Evolutionary conservation across 2,888 invertebrate species (phyloP), one percentile per base, ranked within the genome.

Genomic region (Troides oblongomaculatus): DNA sequence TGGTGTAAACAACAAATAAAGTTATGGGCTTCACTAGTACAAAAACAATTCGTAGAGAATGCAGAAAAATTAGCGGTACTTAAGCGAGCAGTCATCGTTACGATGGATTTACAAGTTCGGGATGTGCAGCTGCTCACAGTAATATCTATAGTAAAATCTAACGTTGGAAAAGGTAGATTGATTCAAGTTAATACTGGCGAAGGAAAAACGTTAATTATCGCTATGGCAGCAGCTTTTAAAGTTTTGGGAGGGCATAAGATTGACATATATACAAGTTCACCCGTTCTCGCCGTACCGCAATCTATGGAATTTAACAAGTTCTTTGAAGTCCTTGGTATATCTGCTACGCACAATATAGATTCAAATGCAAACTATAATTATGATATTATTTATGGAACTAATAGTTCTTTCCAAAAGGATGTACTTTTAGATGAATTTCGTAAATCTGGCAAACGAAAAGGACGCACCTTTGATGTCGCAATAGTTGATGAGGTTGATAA

Each of bases 401-500:
- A 66, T 39, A 62, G 23, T 60, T 70, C 70, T 14, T 73, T 72
- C 66, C 68, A 72, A 69, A 63, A 69, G 43, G 73, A 72, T 62
- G 72, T 71, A 57, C 69, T 73, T 18, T 36, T 8, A 6, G 69
- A 71, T 25, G 73, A 73, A 61, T 73, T 66, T 56, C 63, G 68
- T 43, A 72, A 72, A 62, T 58, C 68, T 2, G 62, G 65, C 23
- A n/a, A 65, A 62, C 46, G 73, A 50, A 66, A 69, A 50, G 50
- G 46, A 6, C 70, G 73, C 6, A 59, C 59, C n/a, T 73, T 70
- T 64, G 72, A 72, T 30, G 66, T 73, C 14, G 73, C 62, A 8
- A 72, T 73, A 43, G 72, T 72, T 17, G 73, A 73, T 67, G 73
- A 73, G 53, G 73, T 73, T 4, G 73, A 73, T 61, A 73, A 70